Conservation (phyloP, 92 coral and sea anemone genomes). For the Porites evermanni region DNA sequence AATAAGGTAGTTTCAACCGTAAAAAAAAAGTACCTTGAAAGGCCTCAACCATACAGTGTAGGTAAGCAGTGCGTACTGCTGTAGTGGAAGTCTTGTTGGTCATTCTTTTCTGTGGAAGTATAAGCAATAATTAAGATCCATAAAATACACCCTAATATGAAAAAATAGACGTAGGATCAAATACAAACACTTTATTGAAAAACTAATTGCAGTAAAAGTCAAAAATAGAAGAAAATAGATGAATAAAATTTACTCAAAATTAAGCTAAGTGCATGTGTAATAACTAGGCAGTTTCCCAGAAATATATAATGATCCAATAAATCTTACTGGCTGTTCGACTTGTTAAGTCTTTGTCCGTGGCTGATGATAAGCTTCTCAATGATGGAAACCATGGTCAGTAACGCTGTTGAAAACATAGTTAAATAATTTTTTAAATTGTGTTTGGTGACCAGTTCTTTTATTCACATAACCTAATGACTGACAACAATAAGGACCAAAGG, state of each 20-base stretch:
- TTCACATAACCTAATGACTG: too few species aligned
- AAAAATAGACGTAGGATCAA: background rate
- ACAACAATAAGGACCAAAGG: too few species aligned
- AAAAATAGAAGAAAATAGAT: too few species aligned
- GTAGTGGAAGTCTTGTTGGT: conserved; percentile 84
- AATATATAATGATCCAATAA: too few species aligned
- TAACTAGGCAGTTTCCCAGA: too few species aligned
- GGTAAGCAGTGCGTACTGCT: conserved; percentile 78
- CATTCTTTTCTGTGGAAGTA: conserved; percentile 83
- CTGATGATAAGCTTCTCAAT: conserved; percentile 79
- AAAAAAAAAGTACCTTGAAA: conserved; percentile 67
- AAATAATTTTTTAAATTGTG: background rate
- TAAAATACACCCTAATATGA: background rate
- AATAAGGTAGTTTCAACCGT: background rate
- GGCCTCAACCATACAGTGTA: conserved; percentile 87
- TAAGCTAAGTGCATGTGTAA: too few species aligned
- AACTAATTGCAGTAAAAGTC: too few species aligned
- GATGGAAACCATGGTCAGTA: conserved; percentile 67
- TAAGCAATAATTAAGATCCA: background rate
- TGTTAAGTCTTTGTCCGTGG: conserved; percentile 79
- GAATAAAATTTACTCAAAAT: too few species aligned
- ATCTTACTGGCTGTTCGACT: conserved; percentile 78
- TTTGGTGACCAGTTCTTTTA: too few species aligned
- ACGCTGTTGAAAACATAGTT: conserved; percentile 50
- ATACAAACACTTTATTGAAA: too few species aligned